Base-by-base conservation (phyloP, 2,888 invertebrate species). In the Nymphalis c-album region DNA sequence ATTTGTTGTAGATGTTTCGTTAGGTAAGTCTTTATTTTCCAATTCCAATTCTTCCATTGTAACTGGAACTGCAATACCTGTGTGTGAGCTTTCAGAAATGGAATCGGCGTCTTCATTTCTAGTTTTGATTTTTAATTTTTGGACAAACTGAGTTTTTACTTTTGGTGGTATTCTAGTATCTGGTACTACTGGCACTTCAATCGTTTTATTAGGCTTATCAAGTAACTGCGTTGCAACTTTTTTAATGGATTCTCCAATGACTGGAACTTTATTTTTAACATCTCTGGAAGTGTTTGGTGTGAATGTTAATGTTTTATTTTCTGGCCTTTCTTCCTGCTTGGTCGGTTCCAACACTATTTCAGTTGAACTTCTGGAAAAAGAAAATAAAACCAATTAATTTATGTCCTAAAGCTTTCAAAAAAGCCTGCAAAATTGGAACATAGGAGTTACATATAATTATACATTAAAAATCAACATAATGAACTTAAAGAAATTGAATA, bases 21-120 rank as follows among this genome's bases (percentile, higher is more conserved):
- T 78, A 20, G 72, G 58, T 5, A 64, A 77, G 35, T 93, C 80
- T 78, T 92, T 93, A 63, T 88, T 91, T 77, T 94, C 94, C 13
- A 91, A 85, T 78, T 94, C 94, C 1, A 94, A 77, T 70, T 95
- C 95, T 74, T 95, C 95, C 74, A 94, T 92, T 2, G 94, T 93
- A 7, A 95, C 85, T 0, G 95, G 95, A 70, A 95, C 94, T 13
- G 95, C 95, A 70, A 95, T 91, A 4, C 96, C 96, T 10, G 93
- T 93, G 77, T 95, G 95, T 7, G 93, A 91, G 71, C 90, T 91
- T 81, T 94, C 94, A 5, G 82, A 69, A 31, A 84, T 76, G 72
- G 84, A 82, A 73, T 85, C 81, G 1, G 78, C 83, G 73, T 88
- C 86, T 57, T 89, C 88, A 53, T 86, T 84, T 72, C 89, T 86